Evolutionary conservation across 2,888 invertebrate genomes (phyloP).

Genomic region (Caenorhabditis sinica): DNA sequence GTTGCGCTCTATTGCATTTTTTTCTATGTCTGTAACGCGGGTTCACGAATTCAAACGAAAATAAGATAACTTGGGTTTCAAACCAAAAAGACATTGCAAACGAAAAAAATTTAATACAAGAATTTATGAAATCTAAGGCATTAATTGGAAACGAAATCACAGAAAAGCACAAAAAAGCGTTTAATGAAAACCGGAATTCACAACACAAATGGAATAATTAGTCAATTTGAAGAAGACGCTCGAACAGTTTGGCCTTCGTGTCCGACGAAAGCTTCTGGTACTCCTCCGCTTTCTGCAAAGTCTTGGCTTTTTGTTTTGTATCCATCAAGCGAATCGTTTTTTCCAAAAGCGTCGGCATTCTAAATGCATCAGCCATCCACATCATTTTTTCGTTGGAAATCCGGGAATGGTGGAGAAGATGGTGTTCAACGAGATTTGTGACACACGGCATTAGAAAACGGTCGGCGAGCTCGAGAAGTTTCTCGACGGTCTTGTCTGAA

Average conservation of each 20-base stretch:
- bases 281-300: background rate
- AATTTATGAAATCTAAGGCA: too few relatives aligned
- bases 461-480: constrained; percentile 5
- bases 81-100: too few relatives aligned
- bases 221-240: background rate
- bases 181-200: too few relatives aligned
- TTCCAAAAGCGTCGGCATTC: background rate
- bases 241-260: background rate
- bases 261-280: background rate
- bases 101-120: too few relatives aligned
- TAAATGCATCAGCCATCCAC: background rate
- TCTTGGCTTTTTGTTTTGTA: background rate
- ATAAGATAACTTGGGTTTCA: too few relatives aligned
- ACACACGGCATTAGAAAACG: background rate
- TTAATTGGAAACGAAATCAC: too few relatives aligned
- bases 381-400: background rate
- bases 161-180: too few relatives aligned
- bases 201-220: too few relatives aligned
- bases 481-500: constrained; percentile 13
- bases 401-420: background rate
- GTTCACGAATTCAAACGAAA: too few relatives aligned
- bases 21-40: too few relatives aligned
- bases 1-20: too few relatives aligned
- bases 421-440: background rate
- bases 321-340: background rate